Base-by-base conservation (phyloP, 2,888 invertebrate genomes). In the Notocelia uddmanniana region DNA sequence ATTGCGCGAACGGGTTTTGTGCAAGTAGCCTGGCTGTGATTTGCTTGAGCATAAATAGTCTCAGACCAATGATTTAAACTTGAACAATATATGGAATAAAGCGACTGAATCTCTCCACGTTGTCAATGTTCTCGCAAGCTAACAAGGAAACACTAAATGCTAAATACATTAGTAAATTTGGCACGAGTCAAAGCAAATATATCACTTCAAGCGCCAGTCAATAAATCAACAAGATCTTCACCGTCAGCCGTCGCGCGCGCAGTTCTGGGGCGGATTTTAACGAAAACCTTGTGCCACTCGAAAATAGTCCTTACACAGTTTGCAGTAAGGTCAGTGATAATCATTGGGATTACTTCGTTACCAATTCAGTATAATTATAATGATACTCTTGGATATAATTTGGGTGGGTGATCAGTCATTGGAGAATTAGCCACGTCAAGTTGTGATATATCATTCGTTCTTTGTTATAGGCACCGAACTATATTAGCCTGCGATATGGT, bases 121-220 rank as follows among this genome's bases (percentile, higher is more conserved):
- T 2, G 26, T 55, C 19, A 69, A 18, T 60, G 19, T 63, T 45
- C 34, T 34, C 52, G 21, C 18, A 71, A 52, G 62, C 62, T 34
- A 26, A 70, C 64, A 54, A 41, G 70, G 66, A 70, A 59, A 66
- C 70, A 26, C 37, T 13, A 41, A 69, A 50, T 19, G 54, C 31
- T 45, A 67, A 66, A 66, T 67, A 59, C 54, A 54, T 71, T 34
- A 60, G 58, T 59, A 26, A 66, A 64, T 72, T 72, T 68, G 68
- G 60, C 71, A 48, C 66, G 48, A 54, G 34, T 41, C 60, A 68
- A 62, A 67, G 60, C 68, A 72, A 72, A 72, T 72, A 62, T 55
- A 72, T 72, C 70, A 70, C 52, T 55, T 55, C 70, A 70, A 73
- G 73, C 73, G 70, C 70, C 73, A 62, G n/a, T 18, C 13, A 10